phyloP scores from a whole-genome alignment of 1,140 invertebrate species.

The Lordiphosa stackelbergi region DNA sequence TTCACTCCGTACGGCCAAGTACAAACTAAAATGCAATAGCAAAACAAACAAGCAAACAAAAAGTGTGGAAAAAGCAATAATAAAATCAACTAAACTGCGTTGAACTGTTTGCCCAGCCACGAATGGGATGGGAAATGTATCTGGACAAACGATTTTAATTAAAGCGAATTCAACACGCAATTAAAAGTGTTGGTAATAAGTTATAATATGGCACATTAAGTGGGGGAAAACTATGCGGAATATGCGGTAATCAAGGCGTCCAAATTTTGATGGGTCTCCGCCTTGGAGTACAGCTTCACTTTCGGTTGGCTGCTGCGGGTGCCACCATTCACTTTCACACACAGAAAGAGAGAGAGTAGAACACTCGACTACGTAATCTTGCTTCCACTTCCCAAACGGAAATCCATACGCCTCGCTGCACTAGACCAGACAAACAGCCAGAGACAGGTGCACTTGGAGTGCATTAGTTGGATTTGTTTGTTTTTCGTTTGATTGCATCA shows the following conservation, averaged over 20 bases:
- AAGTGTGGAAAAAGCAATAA: slow-evolving; percentile 42
- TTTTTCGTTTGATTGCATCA: slow-evolving; percentile 48
- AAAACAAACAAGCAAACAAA: slow-evolving; percentile 35
- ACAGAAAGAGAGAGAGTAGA: slow-evolving; percentile 29
- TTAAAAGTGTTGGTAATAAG: slow-evolving; percentile 53
- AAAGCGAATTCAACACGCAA: slow-evolving; percentile 69
- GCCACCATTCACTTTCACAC: slow-evolving; percentile 51
- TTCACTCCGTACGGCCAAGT: slow-evolving; percentile 55
- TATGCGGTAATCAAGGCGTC: slow-evolving; percentile 33
- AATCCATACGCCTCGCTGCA: slow-evolving; percentile 62
- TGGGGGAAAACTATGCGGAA: slow-evolving; percentile 28
- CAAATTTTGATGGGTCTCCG: slow-evolving; percentile 9
- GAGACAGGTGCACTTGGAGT: slow-evolving; percentile 40
- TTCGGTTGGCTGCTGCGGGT: slow-evolving; percentile 23
- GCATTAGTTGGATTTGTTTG: slow-evolving; percentile 29
- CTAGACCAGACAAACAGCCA: slow-evolving; percentile 26
- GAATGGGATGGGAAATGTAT: slow-evolving; percentile 19
- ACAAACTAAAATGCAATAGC: slow-evolving; percentile 30
- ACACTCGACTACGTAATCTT: slow-evolving; percentile 59
- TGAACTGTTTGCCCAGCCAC: slow-evolving; percentile 36
- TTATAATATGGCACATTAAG: slow-evolving; percentile 34
- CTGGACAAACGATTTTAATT: slow-evolving; percentile 66
- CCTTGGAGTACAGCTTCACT: slow-evolving; percentile 38
- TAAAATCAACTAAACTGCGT: slow-evolving; percentile 59
- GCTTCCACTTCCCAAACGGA: slow-evolving; percentile 43